A percentile compares a stretch with the other conserved stretches of the same genome.
Conservation (phyloP, 2,888 invertebrate species). For the Amblyjoppa proteus region DNA sequence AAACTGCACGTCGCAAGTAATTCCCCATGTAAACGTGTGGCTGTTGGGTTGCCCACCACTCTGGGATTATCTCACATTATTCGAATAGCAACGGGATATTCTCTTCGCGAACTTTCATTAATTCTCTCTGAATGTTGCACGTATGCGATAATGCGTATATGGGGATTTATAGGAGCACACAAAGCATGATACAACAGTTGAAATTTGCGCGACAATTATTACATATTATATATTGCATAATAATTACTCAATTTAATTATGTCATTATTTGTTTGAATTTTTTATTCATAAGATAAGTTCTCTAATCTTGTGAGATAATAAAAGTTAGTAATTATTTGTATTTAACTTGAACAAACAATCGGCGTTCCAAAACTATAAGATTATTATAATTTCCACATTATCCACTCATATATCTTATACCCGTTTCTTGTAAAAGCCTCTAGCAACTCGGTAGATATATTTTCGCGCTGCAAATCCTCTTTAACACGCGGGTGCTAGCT, state of each 20-base stretch:
- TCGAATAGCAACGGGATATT: conserved; percentile 50
- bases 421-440: background rate
- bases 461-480: conserved; percentile 36
- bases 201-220: background rate
- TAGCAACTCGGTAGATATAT: background rate
- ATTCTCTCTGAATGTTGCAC: conserved; percentile 17
- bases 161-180: background rate
- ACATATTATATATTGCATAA: background rate
- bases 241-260: background rate
- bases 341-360: background rate
- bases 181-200: background rate
- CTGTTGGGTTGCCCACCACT: background rate
- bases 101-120: conserved; percentile 48
- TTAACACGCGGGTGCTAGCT: conserved; percentile 27
- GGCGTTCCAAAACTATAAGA: background rate
- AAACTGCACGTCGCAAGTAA: conserved; percentile 40
- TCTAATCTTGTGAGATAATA: background rate
- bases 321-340: background rate
- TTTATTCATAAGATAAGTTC: background rate
- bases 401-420: conserved; percentile 2
- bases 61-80: conserved; percentile 61
- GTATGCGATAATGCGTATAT: background rate
- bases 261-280: background rate
- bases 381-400: background rate
- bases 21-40: conserved; percentile 50